These are phyloP conservation scores for Pseudomyrmex sp. DNA, from an alignment of 1,140 invertebrate species.

Conservation along the genomic window DNA sequence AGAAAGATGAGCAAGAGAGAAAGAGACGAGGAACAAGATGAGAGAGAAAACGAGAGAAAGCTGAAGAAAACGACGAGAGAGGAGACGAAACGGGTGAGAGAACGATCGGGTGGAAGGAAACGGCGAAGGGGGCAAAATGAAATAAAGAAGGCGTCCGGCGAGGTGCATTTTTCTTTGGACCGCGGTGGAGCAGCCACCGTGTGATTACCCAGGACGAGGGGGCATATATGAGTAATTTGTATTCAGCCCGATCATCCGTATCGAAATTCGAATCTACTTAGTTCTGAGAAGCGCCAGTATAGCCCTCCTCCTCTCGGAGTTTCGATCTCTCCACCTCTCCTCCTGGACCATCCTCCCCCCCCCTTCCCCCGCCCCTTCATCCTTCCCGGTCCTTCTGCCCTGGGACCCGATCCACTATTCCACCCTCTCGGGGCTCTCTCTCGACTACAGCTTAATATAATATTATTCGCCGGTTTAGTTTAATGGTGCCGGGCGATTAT, in stretches of 20 bases:
- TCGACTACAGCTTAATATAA: conserved; percentile 84
- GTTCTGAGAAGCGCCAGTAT: conserved; percentile 83
- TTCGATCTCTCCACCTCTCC: conserved; percentile 61
- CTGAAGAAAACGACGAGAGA: conserved; percentile 20
- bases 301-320: conserved; percentile 63
- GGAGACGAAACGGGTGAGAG: conserved; percentile 34
- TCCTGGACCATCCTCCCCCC: conserved; percentile 44
- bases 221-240: conserved; percentile 86
- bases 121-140: conserved; percentile 62
- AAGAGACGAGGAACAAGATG: neutral
- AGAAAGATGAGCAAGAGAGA: neutral
- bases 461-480: conserved; percentile 86
- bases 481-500: conserved; percentile 85
- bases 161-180: conserved; percentile 82
- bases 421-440: conserved; percentile 68
- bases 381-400: conserved; percentile 58
- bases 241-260: conserved; percentile 86
- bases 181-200: conserved; percentile 83
- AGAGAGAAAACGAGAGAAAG: neutral
- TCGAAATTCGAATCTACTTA: conserved; percentile 86
- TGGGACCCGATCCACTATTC: conserved; percentile 69
- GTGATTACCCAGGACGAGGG: conserved; percentile 82
- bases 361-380: conserved; percentile 34
- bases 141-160: conserved; percentile 66
- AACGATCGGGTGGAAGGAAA: conserved; percentile 41